A percentile compares a stretch with the other conserved stretches of the same genome.
phyloP scores from a whole-genome alignment of 2,797 vertebrate species.

The Gymnoscopelus braueri region DNA sequence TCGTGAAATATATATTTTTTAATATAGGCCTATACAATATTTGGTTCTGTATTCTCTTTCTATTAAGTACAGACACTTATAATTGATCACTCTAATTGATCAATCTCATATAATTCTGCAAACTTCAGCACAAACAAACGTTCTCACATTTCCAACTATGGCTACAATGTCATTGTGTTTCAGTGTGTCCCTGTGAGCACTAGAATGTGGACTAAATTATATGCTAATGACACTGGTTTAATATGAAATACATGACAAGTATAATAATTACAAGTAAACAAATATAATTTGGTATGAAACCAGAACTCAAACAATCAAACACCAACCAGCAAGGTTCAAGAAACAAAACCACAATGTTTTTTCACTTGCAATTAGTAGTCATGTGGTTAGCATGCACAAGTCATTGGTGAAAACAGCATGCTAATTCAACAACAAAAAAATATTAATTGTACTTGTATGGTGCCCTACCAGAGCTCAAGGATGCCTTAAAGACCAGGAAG shows the following conservation, averaged over 20 bases:
- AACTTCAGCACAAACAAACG: too few relatives aligned
- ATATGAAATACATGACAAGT: slow-evolving; percentile 24
- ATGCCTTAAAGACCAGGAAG: too few relatives aligned
- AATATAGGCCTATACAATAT: neutral
- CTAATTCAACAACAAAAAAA: too few relatives aligned
- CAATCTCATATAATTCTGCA: too few relatives aligned
- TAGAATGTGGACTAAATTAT: slow-evolving; percentile 10
- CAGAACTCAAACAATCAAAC: slow-evolving; percentile 16
- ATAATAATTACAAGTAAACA: slow-evolving; percentile 26
- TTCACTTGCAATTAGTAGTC: neutral
- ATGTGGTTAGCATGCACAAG: slow-evolving; percentile 32
- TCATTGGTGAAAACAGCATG: neutral
- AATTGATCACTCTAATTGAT: slow-evolving; percentile 12
- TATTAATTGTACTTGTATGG: too few relatives aligned
- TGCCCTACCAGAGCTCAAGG: too few relatives aligned
- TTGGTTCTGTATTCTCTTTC: slow-evolving; percentile 22
- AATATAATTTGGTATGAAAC: slow-evolving; percentile 6
- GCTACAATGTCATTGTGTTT: slow-evolving; percentile 33
- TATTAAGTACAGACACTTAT: slow-evolving; percentile 39
- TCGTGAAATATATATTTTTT: slow-evolving; percentile 31
- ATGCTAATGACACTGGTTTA: slow-evolving; percentile 28
- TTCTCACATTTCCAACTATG: neutral
- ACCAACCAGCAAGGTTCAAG: slow-evolving; percentile 4
- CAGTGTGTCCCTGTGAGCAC: slow-evolving; percentile 34
- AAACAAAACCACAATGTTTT: slow-evolving; percentile 23